phyloP scores from a whole-genome alignment of 2,888 invertebrate species.

The Drosophila neotestacea region DNA sequence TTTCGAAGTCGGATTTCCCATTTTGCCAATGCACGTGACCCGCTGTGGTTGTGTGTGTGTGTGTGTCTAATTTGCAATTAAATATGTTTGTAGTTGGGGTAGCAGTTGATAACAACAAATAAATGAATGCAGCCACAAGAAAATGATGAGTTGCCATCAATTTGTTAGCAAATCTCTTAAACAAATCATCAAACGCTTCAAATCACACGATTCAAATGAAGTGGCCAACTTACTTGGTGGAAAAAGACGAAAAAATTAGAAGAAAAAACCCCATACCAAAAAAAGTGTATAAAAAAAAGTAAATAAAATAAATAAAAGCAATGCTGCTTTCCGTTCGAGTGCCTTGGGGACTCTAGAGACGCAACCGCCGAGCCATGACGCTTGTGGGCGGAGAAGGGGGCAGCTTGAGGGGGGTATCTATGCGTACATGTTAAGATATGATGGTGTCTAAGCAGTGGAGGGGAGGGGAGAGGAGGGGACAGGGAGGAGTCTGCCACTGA shows the following conservation, averaged over 20 bases:
- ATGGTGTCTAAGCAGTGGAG: constrained; percentile 1
- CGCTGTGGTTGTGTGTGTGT: constrained; percentile 23
- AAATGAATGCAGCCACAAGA: constrained; percentile 26
- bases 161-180: constrained; percentile 64
- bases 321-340: constrained; percentile 66
- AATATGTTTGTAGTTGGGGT: constrained; percentile 48
- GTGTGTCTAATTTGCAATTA: constrained; percentile 62
- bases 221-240: constrained; percentile 38
- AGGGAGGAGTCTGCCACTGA: constrained; percentile 27
- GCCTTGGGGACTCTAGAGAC: constrained; percentile 55
- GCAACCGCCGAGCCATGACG: constrained; percentile 71
- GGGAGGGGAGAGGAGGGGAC: background rate
- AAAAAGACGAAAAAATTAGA: constrained; percentile 19
- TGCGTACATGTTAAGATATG: background rate
- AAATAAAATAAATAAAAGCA: constrained; percentile 35
- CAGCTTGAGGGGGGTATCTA: background rate
- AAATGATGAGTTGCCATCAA: constrained; percentile 45
- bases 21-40: constrained; percentile 42
- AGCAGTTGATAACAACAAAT: constrained; percentile 20
- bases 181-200: constrained; percentile 73
- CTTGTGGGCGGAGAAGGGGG: constrained; percentile 8
- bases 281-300: background rate
- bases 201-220: constrained; percentile 64
- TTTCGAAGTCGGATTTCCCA: background rate
- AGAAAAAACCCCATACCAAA: constrained; percentile 6